Percentiles rank a stretch among this genome's conserved stretches.
Evolutionary conservation across 2,888 invertebrate species (phyloP).

Genomic region (Drosophila flavopinicola): DNA sequence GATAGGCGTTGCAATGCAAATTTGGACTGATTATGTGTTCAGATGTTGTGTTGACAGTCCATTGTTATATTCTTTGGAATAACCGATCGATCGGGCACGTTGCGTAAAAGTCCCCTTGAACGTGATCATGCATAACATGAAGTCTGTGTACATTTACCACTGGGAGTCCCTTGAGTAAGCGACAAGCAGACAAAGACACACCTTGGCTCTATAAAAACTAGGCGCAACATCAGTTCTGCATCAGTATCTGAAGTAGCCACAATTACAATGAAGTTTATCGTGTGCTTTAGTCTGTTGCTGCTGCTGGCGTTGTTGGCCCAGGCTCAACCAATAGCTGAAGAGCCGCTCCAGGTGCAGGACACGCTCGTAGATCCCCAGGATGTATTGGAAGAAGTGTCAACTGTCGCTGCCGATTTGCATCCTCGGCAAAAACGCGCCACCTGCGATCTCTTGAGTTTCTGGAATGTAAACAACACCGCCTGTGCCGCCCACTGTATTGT

Average conservation of each 20-base stretch:
- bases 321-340: conserved; percentile 27
- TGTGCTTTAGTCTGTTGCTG: conserved; percentile 17
- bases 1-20: background rate
- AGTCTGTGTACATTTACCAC: background rate
- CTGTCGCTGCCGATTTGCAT: conserved; percentile 1
- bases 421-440: conserved; percentile 84
- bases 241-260: background rate
- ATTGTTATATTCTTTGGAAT: background rate
- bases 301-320: conserved; percentile 26
- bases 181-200: background rate
- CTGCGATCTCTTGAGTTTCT: conserved; percentile 83
- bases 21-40: background rate
- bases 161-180: conserved; percentile 28
- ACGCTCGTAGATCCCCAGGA: too few relatives aligned
- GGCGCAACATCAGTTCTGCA: background rate
- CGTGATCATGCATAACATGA: conserved; percentile 11
- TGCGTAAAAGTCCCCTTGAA: conserved; percentile 22
- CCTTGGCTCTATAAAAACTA: conserved; percentile 23
- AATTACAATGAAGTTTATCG: conserved; percentile 38
- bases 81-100: background rate
- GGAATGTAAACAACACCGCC: conserved; percentile 80
- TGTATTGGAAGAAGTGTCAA: background rate
- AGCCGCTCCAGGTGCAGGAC: background rate
- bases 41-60: background rate
- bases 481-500: conserved; percentile 84